Conservation (phyloP, 2,888 invertebrate species). For the Pyrocoelia pectoralis region DNA sequence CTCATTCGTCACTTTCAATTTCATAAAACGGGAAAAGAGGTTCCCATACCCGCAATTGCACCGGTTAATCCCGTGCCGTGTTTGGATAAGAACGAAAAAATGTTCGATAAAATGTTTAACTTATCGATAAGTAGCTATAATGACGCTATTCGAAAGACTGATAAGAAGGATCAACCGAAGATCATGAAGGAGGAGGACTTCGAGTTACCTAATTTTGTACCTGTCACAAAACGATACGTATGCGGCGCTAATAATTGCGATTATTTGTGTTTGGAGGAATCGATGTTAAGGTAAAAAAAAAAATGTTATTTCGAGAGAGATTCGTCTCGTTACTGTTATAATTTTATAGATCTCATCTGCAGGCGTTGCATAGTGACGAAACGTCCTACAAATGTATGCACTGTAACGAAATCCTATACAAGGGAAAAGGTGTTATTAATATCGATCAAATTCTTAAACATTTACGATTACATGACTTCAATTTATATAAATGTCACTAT, state of each 20-base stretch:
- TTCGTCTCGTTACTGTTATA: neutral
- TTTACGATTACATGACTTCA: conserved; percentile 77
- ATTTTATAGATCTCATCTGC: conserved; percentile 69
- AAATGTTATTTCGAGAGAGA: neutral
- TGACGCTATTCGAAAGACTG: conserved; percentile 53
- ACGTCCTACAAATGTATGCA: conserved; percentile 69
- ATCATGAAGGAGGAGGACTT: conserved; percentile 26
- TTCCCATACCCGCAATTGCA: conserved; percentile 70
- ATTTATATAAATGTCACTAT: conserved; percentile 75
- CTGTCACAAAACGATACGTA: conserved; percentile 59
- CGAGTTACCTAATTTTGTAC: conserved; percentile 37
- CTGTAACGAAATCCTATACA: conserved; percentile 67
- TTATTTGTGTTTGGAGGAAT: conserved; percentile 76
- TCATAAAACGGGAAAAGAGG: conserved; percentile 68
- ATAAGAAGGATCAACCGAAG: conserved; percentile 30
- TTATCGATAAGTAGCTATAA: conserved; percentile 73
- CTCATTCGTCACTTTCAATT: conserved; percentile 74
- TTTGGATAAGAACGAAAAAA: conserved; percentile 76
- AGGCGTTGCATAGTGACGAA: conserved; percentile 72
- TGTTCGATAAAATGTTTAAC: conserved; percentile 88
- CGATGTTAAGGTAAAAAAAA: conserved; percentile 62
- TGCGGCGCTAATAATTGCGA: conserved; percentile 77
- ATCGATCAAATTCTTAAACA: conserved; percentile 74
- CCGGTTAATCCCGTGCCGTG: conserved; percentile 86
- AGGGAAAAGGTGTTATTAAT: conserved; percentile 60